Conservation (phyloP, 2,797 vertebrate genomes). For the Sciurus carolinensis region DNA sequence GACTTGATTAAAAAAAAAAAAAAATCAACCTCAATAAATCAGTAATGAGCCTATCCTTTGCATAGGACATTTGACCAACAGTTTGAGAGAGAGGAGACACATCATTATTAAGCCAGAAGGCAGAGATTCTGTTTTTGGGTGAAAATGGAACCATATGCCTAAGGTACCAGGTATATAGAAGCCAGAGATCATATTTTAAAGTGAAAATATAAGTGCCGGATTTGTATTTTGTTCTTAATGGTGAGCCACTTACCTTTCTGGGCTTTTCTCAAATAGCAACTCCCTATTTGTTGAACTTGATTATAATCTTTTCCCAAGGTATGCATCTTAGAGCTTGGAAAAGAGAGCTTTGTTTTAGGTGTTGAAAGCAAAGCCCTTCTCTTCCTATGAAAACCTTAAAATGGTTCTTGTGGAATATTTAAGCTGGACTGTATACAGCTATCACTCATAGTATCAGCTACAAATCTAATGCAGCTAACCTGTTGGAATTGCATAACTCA, state of each 20-base stretch:
- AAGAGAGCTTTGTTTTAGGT: conserved; percentile 42
- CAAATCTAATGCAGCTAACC: conserved; percentile 30
- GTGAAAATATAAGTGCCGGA: background rate
- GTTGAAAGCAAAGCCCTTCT: conserved; percentile 25
- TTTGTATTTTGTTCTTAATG: conserved; percentile 28
- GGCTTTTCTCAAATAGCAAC: background rate
- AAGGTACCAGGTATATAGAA: background rate
- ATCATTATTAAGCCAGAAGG: conserved; percentile 12
- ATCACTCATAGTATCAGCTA: background rate
- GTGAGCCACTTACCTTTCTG: background rate
- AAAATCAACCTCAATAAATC: background rate
- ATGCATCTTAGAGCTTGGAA: background rate
- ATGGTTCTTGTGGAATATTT: background rate
- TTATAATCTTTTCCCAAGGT: conserved; percentile 43
- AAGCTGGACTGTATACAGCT: background rate
- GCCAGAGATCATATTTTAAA: background rate
- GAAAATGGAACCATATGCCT: background rate
- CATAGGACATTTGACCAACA: background rate
- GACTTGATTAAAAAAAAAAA: background rate
- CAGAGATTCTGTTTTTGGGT: background rate
- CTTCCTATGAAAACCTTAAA: conserved; percentile 55
- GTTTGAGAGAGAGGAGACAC: background rate
- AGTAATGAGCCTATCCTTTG: background rate
- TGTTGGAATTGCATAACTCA: conserved; percentile 9
- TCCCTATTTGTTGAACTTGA: conserved; percentile 46